Evolutionary conservation across 2,113 vertebrate species (phyloP), one percentile per base, ranked within the genome.

Genomic region (Pseudopipra pipra): DNA sequence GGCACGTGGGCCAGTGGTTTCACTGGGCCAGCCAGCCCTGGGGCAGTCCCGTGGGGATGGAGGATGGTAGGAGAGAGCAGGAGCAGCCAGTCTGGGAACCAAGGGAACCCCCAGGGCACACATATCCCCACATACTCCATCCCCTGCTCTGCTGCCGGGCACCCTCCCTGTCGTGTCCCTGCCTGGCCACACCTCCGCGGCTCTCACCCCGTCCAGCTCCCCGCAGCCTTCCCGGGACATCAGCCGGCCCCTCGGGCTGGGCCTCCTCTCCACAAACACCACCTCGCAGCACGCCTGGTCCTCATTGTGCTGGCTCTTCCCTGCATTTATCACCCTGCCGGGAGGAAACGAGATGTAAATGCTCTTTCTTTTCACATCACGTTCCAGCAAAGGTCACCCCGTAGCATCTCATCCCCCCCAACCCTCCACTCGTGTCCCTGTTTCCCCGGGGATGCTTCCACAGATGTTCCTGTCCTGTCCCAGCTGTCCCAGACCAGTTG

Each of bases 271-370:
- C 97, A 99, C 98, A 54, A 98, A 98, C 91, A 99, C 97, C 91
- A 99, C 98, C 94, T 99, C 99, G 31, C 99, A 99, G 28, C 98
- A 98, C 0, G 99, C 99, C 98, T 99, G 99, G 97, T 99, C 99
- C 95, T 99, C 99, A 5, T 99, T 99, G 97, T 99, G 98, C 97
- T 99, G 98, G 97, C 99, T 99, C 98, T 99, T 99, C 71, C 99
- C 99, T 1, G 99, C 99, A 37, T 99, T 99, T 96, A 99, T 99
- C 96, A 99, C 99, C 98, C 99, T 99, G 98, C 74, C 62, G 2
- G 74, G 51, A 87, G 21, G 71, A 71, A 96, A 67, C 22, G 62
- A 39, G 7, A 5, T 4, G 2, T 82, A 20, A 87, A 67, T 25
- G 19, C 28, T 72, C 33, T 13, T 39, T 49, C 54, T 65, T 65